Conservation (phyloP, 2,113 vertebrate genomes). For the Calonectris borealis region DNA sequence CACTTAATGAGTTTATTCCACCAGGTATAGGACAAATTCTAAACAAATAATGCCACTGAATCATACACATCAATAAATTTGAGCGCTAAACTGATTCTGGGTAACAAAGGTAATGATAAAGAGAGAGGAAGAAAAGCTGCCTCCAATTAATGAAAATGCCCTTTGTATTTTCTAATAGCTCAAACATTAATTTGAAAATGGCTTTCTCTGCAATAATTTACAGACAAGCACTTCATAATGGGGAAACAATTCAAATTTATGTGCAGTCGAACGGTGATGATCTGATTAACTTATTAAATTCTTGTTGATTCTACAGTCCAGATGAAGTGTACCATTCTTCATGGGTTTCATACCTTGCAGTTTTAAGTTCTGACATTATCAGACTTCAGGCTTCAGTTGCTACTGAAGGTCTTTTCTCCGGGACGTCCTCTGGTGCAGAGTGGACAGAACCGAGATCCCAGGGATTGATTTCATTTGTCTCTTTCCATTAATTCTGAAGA, state of each 20-base stretch:
- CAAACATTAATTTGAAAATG: constrained; percentile 80
- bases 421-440: neutral
- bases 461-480: constrained; percentile 45
- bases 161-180: constrained; percentile 79
- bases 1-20: constrained; percentile 78
- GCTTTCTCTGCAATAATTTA: constrained; percentile 79
- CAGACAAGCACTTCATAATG: constrained; percentile 80
- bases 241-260: constrained; percentile 83
- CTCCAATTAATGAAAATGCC: constrained; percentile 81
- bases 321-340: constrained; percentile 74
- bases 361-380: constrained; percentile 67
- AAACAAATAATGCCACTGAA: constrained; percentile 72
- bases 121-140: constrained; percentile 63
- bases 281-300: constrained; percentile 85
- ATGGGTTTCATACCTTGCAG: constrained; percentile 59
- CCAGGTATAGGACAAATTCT: constrained; percentile 73
- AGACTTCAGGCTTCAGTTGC: constrained; percentile 58
- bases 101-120: constrained; percentile 71
- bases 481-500: constrained; percentile 56
- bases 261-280: constrained; percentile 73
- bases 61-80: constrained; percentile 73
- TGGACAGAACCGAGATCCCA: constrained; percentile 19
- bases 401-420: constrained; percentile 56
- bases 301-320: constrained; percentile 78
- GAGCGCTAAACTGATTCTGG: constrained; percentile 63